A percentile compares a stretch with the other conserved stretches of the same genome.
Conservation (phyloP, 2,888 invertebrate species). For the Nysson spinosus region DNA sequence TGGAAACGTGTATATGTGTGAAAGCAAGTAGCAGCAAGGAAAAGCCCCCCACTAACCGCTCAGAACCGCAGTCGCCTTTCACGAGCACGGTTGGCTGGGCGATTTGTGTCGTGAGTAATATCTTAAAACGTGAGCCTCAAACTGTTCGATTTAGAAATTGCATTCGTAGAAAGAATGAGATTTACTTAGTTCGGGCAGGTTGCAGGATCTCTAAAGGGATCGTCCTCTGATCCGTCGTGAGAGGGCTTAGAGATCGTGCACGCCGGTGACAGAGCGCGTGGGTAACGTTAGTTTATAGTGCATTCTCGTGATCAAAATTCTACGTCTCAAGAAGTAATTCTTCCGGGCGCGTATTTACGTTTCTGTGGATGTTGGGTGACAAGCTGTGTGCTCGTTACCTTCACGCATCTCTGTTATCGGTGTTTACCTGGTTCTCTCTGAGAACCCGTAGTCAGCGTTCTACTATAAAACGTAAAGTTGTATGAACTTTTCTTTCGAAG, state of each 20-base stretch:
- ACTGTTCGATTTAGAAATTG: constrained; percentile 26
- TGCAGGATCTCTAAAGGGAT: constrained; percentile 30
- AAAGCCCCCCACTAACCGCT: constrained; percentile 50
- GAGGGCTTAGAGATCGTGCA: constrained; percentile 27
- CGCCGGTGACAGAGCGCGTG: constrained; percentile 51
- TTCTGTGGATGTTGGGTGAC: no score
- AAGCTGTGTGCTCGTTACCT: constrained; percentile 9
- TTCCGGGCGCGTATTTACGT: no score
- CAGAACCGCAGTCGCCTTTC: constrained; percentile 69
- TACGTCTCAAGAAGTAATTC: no score
- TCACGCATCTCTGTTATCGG: constrained; percentile 44
- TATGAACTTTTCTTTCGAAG: constrained; percentile 24
- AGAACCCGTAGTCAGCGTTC: no score
- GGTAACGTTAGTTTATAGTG: constrained; percentile 24
- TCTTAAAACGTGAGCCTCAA: constrained; percentile 36
- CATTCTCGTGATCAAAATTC: not conserved
- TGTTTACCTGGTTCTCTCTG: constrained; percentile 34
- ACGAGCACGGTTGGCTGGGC: constrained; percentile 62
- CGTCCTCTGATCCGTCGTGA: constrained; percentile 25
- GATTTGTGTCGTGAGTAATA: constrained; percentile 21
- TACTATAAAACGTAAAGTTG: no score
- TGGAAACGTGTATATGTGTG: no score
- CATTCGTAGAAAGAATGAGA: constrained; percentile 10
- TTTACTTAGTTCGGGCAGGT: constrained; percentile 17
- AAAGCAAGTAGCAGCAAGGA: constrained; percentile 48